A percentile compares a stretch with the other conserved stretches of the same genome.
Conservation (phyloP, 2,797 vertebrate species). For the Microctenopoma stevenorrisi region DNA sequence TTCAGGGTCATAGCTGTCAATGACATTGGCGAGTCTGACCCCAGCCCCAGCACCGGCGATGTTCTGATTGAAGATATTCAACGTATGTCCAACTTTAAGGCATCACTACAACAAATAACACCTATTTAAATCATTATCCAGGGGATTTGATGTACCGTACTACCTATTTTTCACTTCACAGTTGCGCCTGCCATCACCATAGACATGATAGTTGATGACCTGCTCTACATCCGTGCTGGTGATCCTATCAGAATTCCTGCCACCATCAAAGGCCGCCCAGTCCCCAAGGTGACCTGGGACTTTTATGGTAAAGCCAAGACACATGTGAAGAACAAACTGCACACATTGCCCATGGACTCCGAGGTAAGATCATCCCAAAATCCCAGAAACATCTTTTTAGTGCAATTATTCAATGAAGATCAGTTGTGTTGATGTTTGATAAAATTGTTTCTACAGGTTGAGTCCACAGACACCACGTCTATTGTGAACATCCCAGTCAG, state of each 20-base stretch:
- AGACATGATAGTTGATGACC: constrained; percentile 89
- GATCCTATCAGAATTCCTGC: constrained; percentile 92
- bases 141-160: too few species aligned
- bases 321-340: constrained; percentile 90
- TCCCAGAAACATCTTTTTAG: neutral
- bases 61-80: constrained; percentile 91
- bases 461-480: constrained; percentile 92
- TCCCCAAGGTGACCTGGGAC: constrained; percentile 95
- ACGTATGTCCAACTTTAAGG: constrained; percentile 77
- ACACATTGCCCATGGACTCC: constrained; percentile 93
- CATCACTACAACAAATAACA: neutral
- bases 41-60: constrained; percentile 91
- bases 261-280: constrained; percentile 90
- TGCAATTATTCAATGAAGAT: neutral
- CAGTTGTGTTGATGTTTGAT: neutral
- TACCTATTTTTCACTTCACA: constrained; percentile 36
- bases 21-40: constrained; percentile 95
- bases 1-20: constrained; percentile 98
- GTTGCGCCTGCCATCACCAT: constrained; percentile 89
- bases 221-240: constrained; percentile 89
- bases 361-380: constrained; percentile 81
- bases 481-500: constrained; percentile 87
- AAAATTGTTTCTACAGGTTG: constrained; percentile 80
- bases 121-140: neutral
- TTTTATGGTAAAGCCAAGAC: constrained; percentile 94